Evolutionary conservation across 2,113 vertebrate species (phyloP), one percentile per base, ranked within the genome.

Genomic region (Prionailurus bengalensis): DNA sequence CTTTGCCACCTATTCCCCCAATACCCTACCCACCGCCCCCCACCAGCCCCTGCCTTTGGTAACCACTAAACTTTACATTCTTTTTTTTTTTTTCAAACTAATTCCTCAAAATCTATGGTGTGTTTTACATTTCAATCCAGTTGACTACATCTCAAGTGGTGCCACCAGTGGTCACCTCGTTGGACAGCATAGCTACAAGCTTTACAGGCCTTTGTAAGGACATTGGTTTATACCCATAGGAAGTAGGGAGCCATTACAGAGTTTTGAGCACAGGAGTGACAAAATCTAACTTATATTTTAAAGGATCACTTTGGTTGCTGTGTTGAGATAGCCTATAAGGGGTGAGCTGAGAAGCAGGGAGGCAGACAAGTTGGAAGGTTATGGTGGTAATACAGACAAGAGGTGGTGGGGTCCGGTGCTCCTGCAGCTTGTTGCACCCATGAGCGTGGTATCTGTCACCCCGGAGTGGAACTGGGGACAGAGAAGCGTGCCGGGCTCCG

Each of bases 391-490:
- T 42, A 12, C 2, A 15, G 39, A 5, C 27, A 55, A 68, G 58
- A 31, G 4, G 3, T 17, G 31, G 39, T 39, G 36, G 14, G 2
- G 15, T 55, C 86, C 65, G 2, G 51, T 48, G 94, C 88, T 45
- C 68, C 93, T 33, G 88, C 83, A 70, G 83, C 51, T 42, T 71
- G 79, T 61, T 92, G 95, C 90, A 45, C 31, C 68, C 83, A 61
- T 39, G 84, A 89, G 70, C 86, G 71, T 76, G 95, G 73, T 86
- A n/a, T 83, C 58, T 79, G 94, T 79, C 93, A 42, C 21, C 53
- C 82, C 11, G 76, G 71, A 81, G 83, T 82, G 91, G 88, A 94
- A n/a, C 16, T 11, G 6, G 92, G 87, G 95, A 29, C 74, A 42
- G 42, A n/a, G 51, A 86, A 68, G 51, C n/a, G 65, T 15, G 80